Percentiles rank a stretch among this genome's conserved stretches.
Conservation (phyloP, 64 coral and sea anemone species). For the Pocillopora verrucosa region DNA sequence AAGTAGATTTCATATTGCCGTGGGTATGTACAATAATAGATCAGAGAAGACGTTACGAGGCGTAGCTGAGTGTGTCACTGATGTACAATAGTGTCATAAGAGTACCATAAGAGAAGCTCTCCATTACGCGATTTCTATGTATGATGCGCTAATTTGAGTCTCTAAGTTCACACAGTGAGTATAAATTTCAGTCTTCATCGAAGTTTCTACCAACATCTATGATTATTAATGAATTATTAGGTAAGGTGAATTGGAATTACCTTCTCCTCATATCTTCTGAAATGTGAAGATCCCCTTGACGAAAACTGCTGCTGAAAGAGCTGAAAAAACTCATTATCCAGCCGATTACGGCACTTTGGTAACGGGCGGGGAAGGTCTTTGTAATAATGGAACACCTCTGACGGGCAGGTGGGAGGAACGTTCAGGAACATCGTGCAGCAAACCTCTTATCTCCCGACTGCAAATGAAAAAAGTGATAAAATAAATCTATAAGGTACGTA, state of each 20-base stretch:
- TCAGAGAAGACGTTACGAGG: too few relatives aligned
- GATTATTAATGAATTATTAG: background rate
- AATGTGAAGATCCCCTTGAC: background rate
- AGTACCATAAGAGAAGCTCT: too few relatives aligned
- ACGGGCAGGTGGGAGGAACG: background rate
- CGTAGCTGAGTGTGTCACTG: too few relatives aligned
- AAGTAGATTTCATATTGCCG: too few relatives aligned
- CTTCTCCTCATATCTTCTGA: background rate
- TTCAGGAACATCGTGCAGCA: slow-evolving; percentile 28
- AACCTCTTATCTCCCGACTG: background rate
- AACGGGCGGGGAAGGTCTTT: background rate
- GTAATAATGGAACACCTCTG: slow-evolving; percentile 12
- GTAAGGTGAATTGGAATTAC: background rate
- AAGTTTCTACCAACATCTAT: background rate
- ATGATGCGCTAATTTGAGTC: background rate
- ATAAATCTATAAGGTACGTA: background rate
- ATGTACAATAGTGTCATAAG: too few relatives aligned
- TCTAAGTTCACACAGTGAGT: too few relatives aligned
- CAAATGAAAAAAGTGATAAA: background rate
- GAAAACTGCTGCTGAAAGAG: background rate
- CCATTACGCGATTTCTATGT: background rate
- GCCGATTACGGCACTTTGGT: slow-evolving; percentile 4
- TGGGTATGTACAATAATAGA: too few relatives aligned
- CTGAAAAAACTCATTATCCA: slow-evolving; percentile 22
- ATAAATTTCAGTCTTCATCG: too few relatives aligned